A percentile compares a stretch with the other conserved stretches of the same genome.
Evolutionary conservation across 2,888 invertebrate species (phyloP).

Genomic region (Phengaris alcon): DNA sequence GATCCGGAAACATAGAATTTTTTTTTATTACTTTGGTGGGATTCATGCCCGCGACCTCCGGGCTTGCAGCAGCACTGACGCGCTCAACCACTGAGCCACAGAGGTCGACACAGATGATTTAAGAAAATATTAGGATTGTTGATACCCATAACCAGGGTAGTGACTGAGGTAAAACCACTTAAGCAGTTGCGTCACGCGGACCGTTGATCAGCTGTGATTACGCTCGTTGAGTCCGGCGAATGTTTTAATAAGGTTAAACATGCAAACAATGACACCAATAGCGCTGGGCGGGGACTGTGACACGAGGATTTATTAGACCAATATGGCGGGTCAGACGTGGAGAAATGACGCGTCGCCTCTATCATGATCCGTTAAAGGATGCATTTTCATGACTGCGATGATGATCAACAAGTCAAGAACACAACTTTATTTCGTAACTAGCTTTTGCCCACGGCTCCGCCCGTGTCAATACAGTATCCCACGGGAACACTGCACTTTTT

Average conservation of each 20-base stretch:
- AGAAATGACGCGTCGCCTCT: background rate
- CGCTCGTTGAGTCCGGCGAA: slow-evolving; percentile 67
- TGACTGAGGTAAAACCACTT: slow-evolving; percentile 68
- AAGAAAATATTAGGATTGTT: background rate
- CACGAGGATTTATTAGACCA: slow-evolving; percentile 4
- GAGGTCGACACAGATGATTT: too few relatives aligned
- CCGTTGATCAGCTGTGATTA: slow-evolving; percentile 66
- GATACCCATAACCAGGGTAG: slow-evolving; percentile 15
- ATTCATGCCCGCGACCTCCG: too few relatives aligned
- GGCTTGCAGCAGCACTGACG: too few relatives aligned
- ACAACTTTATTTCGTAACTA: too few relatives aligned
- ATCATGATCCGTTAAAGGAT: background rate
- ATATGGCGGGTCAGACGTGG: background rate
- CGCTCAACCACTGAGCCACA: too few relatives aligned
- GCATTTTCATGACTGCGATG: too few relatives aligned
- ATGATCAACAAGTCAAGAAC: too few relatives aligned
- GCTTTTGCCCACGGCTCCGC: too few relatives aligned
- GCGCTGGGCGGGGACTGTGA: background rate
- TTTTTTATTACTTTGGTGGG: too few relatives aligned
- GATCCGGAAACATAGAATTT: too few relatives aligned
- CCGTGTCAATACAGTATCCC: too few relatives aligned
- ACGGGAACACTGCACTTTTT: too few relatives aligned
- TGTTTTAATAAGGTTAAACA: slow-evolving; percentile 59
- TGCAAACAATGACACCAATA: slow-evolving; percentile 36
- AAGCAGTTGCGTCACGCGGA: slow-evolving; percentile 73